Percentiles rank a stretch among this genome's conserved stretches.
Evolutionary conservation across 2,888 invertebrate genomes (phyloP).

Genomic region (Netelia fuscicornis): DNA sequence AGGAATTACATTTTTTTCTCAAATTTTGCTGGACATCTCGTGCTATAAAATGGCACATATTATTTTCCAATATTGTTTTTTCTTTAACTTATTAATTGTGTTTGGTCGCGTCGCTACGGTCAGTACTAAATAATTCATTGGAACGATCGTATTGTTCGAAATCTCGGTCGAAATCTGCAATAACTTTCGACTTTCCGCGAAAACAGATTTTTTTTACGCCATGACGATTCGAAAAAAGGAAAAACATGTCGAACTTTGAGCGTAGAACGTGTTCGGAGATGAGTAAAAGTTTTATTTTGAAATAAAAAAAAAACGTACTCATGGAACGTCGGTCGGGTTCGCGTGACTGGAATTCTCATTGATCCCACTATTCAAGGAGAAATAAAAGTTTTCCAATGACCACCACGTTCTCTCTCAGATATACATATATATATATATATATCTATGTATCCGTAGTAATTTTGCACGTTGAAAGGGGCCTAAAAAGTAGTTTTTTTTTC

Average conservation of each 20-base stretch:
- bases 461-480: conserved; percentile 45
- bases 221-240: conserved; percentile 12
- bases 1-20: neutral
- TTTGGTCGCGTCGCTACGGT: no score
- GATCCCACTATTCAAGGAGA: conserved; percentile 39
- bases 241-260: conserved; percentile 8
- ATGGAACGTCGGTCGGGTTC: conserved; percentile 46
- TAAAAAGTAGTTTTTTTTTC: conserved; percentile 43
- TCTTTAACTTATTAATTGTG: no score
- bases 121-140: no score
- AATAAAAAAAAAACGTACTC: conserved; percentile 36
- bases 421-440: neutral
- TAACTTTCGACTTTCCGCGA: neutral
- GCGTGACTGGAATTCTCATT: conserved; percentile 67
- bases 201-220: neutral
- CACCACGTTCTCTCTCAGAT: conserved; percentile 42
- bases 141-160: no score
- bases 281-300: conserved; percentile 50
- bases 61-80: no score
- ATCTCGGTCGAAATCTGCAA: no score
- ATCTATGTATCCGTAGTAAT: neutral
- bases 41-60: no score
- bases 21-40: neutral
- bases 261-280: conserved; percentile 5
- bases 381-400: conserved; percentile 60